Evolutionary conservation across 2,113 vertebrate species (phyloP).

Genomic region (Litocranius walleri): DNA sequence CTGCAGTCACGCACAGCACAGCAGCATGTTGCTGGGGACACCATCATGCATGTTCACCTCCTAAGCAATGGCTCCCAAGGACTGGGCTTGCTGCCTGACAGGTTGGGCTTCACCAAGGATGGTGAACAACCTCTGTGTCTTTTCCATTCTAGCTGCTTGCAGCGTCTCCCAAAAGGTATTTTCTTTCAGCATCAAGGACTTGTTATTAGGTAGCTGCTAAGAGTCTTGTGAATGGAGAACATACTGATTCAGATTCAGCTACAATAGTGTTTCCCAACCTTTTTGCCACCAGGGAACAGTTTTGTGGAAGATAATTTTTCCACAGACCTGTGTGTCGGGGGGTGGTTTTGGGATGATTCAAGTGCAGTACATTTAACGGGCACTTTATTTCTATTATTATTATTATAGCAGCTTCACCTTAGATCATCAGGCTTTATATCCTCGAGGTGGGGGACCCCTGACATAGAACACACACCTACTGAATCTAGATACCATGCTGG

Average conservation of each 20-base stretch:
- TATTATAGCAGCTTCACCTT: background rate
- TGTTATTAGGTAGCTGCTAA: background rate
- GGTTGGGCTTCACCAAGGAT: background rate
- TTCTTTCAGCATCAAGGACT: conserved; percentile 16
- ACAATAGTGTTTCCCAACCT: background rate
- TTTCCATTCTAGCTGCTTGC: background rate
- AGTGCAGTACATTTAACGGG: background rate
- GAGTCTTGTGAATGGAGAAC: background rate
- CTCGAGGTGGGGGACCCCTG: background rate
- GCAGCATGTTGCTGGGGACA: no score
- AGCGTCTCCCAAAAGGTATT: background rate
- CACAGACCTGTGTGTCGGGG: background rate
- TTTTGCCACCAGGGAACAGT: background rate
- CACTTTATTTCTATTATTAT: background rate
- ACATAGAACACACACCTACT: background rate
- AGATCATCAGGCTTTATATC: background rate
- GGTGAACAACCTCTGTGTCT: background rate
- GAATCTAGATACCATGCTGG: accelerated
- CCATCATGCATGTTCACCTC: background rate
- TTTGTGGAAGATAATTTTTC: background rate
- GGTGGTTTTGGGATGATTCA: background rate
- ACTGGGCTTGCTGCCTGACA: background rate
- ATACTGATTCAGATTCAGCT: background rate
- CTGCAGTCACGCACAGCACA: background rate
- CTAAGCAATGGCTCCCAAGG: background rate